Percentiles rank a stretch among this genome's conserved stretches.
Conservation (phyloP, 2,888 invertebrate species). For the Theristus sp. region DNA sequence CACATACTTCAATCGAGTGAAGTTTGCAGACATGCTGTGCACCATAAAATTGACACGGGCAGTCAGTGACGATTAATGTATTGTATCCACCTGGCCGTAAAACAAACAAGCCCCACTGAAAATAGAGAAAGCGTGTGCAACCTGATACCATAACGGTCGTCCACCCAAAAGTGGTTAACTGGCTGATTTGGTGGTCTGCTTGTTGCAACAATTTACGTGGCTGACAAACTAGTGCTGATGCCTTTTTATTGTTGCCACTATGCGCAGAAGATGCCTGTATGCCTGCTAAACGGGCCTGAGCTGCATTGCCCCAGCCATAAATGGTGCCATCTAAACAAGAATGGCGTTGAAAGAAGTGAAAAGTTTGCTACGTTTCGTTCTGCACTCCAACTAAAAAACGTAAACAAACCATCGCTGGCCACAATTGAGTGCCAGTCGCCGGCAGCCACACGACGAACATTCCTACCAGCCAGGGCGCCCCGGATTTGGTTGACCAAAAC, state of each 20-base stretch:
- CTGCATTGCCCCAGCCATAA: neutral
- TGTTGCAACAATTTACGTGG: neutral
- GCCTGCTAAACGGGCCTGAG: neutral
- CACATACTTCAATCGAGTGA: too few species aligned
- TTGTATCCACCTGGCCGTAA: too few species aligned
- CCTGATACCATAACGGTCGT: neutral
- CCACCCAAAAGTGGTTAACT: neutral
- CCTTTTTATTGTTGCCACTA: too few species aligned
- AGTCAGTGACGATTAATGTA: too few species aligned
- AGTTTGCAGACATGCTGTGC: too few species aligned
- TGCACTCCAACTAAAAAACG: neutral
- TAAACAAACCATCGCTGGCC: neutral
- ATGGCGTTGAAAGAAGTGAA: neutral
- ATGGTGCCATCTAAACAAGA: neutral
- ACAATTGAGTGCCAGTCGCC: neutral
- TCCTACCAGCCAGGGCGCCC: neutral
- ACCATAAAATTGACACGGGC: too few species aligned
- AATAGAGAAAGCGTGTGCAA: too few species aligned
- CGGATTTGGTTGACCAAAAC: neutral
- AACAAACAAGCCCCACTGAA: too few species aligned
- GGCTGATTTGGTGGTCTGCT: too few species aligned
- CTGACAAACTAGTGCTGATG: neutral
- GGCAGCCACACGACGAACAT: neutral
- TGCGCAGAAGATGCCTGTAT: too few species aligned
- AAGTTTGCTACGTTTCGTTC: neutral